Percentiles rank a stretch among this genome's conserved stretches.
Conservation (phyloP, 2,113 vertebrate species). For the Taurulus bubalis region DNA sequence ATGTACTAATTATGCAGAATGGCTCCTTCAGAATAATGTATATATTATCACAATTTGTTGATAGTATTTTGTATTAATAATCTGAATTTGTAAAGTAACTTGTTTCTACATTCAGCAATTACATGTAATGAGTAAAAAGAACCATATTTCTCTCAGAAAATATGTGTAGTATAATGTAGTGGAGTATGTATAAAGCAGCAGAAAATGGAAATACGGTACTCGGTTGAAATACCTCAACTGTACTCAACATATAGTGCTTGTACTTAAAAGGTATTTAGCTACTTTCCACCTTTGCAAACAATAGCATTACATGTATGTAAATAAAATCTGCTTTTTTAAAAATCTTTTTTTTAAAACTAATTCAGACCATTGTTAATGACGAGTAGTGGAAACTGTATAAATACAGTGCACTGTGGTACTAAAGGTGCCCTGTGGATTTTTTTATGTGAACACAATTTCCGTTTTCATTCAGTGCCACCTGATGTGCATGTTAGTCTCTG, state of each 20-base stretch:
- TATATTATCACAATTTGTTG: not conserved
- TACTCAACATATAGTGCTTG: not conserved
- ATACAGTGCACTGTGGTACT: not conserved
- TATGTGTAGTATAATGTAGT: not conserved
- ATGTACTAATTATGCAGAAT: not conserved
- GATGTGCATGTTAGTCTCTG: not conserved
- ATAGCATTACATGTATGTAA: not conserved
- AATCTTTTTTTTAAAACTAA: not conserved
- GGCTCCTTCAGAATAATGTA: not conserved
- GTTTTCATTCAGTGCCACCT: not conserved
- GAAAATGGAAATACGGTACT: not conserved
- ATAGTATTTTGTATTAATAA: not conserved
- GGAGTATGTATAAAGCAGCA: not conserved
- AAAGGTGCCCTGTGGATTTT: not conserved
- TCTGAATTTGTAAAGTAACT: not conserved
- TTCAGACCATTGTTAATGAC: not conserved
- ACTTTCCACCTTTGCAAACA: not conserved
- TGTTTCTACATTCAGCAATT: not conserved
- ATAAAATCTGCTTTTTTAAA: not conserved
- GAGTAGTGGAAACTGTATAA: not conserved
- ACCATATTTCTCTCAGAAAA: not conserved
- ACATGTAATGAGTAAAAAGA: not conserved
- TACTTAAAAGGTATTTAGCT: not conserved
- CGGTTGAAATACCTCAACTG: not conserved
- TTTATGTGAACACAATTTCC: not conserved